Base-by-base conservation (phyloP, 2,888 invertebrate genomes). In the Latrodectus hesperus region DNA sequence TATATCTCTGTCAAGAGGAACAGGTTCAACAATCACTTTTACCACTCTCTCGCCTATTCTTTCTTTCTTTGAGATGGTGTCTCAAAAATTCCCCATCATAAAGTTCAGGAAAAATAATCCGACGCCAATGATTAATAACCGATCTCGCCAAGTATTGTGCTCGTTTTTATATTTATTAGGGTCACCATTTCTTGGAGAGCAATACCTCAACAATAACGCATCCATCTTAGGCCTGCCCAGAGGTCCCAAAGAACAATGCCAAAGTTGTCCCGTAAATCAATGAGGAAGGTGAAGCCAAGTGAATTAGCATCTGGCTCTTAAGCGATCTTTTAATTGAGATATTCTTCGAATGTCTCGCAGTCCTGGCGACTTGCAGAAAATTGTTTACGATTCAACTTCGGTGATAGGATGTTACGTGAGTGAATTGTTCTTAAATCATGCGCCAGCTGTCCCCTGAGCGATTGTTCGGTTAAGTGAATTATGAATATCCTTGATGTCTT, bases 191-290 rank as follows among this genome's bases (percentile, higher is more conserved):
- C 17, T 60, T 3, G 6, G 64, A 51, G 76, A 77, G 65, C 65
- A 65, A 67, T 77, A 17, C 65, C 49, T 77, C 76, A n/a, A 77
- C 76, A 77, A 77, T 77, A 67, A 67, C 76, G 65, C 51, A 77
- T 77, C 67, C 76, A 67, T 77, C 76, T 77, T 38, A 60, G 10
- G 22, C 22, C 22, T 22, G 22, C 22, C 22, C 22, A 22, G 22
- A 22, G 22, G 60, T n/a, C n/a, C 0, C 12, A 12, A 26, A 26
- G 74, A 74, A 53, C 53, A 74, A 55, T 55, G 60, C 26, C 26
- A 73, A n/a, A 17, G 5, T 38, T 9, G 55, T 26, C 26, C n/a
- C 4, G 55, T 74, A 74, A 74, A 74, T 74, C 74, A 74, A 74
- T 74, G 55, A 55, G 26, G 9, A 16, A 22, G 55, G 11, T 52